Evolutionary conservation across 1,140 invertebrate genomes (phyloP), one percentile per base, ranked within the genome.

Genomic region (Macrostomum lignano): DNA sequence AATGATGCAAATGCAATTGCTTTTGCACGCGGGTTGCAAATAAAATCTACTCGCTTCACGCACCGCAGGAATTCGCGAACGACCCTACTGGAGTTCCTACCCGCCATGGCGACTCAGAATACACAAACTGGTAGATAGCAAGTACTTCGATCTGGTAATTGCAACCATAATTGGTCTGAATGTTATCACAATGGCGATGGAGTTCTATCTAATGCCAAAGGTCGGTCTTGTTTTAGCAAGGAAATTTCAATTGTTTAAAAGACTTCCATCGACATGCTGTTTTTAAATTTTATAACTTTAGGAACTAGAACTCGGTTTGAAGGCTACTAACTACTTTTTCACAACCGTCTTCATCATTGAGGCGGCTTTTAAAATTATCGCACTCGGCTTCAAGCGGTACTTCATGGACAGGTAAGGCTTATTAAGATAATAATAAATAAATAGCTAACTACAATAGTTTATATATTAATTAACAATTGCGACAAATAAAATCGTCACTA

Each of bases 261-360:
- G 13, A 24, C 13, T 9, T 24, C 13, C 23, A 24, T 24, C 13
- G 10, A 20, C 11, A 38, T 35, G 7, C 1, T 22, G 17, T 24
- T 25, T 14, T 40, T 28, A 37, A 31, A 22, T 37, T 17, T 47
- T 41, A 39, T 44, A 36, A 15, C 49, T 52, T 17, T 47, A 71
- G 68, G 74, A 75, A 36, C 62, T 94, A 37, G 70, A 74, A 42
- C 91, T 91, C 52, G 72, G 81, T 2, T 58, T 98, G 35, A 86
- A 88, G 55, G 86, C 94, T 46, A 91, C 94, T 60, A 98, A 98
- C 56, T 96, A 93, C 48, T 91, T 96, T 60, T 98, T 98, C 60
- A 96, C 91, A 7, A 76, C 78, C 11, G 86, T 96, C 20, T 98
- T 98, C 52, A 91, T 94, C 42, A 59, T 94, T 11, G 88, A 98